These are phyloP conservation scores for Dicentrarchus labrax DNA, from an alignment of 2,113 vertebrate species.

Conservation along the genomic window DNA sequence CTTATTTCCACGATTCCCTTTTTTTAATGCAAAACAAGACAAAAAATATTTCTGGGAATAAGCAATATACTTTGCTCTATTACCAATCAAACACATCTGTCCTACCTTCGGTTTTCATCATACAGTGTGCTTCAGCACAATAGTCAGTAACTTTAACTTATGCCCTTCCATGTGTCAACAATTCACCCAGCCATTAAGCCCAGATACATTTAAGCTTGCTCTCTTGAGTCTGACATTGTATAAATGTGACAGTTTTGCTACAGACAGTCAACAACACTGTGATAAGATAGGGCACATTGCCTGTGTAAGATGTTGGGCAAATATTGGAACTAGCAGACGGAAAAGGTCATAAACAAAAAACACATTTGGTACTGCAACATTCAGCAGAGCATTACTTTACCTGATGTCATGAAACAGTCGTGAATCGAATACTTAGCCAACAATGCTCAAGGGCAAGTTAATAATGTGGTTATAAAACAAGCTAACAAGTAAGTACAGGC, in stretches of 20 bases:
- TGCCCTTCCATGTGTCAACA: neutral
- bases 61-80: neutral
- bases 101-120: neutral
- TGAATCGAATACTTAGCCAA: constrained; percentile 3
- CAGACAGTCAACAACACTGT: constrained; percentile 39
- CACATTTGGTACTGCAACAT: constrained; percentile 28
- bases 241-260: constrained; percentile 40
- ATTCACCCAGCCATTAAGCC: neutral
- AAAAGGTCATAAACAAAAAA: constrained; percentile 58
- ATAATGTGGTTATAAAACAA: constrained; percentile 2
- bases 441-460: neutral
- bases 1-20: too few relatives aligned
- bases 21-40: too few relatives aligned
- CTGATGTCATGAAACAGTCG: constrained; percentile 33
- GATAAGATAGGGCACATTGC: constrained; percentile 34
- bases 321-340: constrained; percentile 55
- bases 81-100: neutral
- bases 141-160: neutral
- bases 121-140: neutral
- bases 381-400: constrained; percentile 26
- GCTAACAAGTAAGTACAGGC: neutral
- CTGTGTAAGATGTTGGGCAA: constrained; percentile 50
- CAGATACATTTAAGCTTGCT: neutral
- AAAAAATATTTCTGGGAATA: neutral
- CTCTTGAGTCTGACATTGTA: constrained; percentile 15